A percentile compares a stretch with the other conserved stretches of the same genome.
Evolutionary conservation across 2,888 invertebrate genomes (phyloP).

Genomic region (Stenurella melanura): DNA sequence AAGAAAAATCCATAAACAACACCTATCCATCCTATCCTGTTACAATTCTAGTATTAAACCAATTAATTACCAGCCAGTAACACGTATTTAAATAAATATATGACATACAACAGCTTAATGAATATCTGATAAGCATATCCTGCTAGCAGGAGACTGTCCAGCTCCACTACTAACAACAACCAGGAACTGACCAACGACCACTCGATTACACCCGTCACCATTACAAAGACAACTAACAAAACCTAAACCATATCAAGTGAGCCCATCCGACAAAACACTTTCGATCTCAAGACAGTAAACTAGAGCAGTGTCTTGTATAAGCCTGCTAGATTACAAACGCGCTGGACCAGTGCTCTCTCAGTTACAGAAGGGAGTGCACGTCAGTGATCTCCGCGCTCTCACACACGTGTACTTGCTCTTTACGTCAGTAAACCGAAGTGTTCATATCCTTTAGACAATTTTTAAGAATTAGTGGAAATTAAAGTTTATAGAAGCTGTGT

Average conservation of each 20-base stretch:
- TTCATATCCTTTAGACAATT: conserved; percentile 25
- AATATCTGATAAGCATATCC: conserved; percentile 60
- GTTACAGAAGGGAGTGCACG: conserved; percentile 67
- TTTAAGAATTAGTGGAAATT: conserved; percentile 19
- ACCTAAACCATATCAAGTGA: conserved; percentile 69
- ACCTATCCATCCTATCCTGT: conserved; percentile 49
- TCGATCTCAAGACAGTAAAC: conserved; percentile 70
- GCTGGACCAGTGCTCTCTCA: conserved; percentile 68
- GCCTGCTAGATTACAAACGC: conserved; percentile 67
- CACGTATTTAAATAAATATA: conserved; percentile 39
- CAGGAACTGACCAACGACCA: conserved; percentile 67
- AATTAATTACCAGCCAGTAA: conserved; percentile 43
- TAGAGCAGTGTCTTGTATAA: conserved; percentile 70
- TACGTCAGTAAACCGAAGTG: conserved; percentile 42
- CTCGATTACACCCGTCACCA: conserved; percentile 61
- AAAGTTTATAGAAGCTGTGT: conserved; percentile 10
- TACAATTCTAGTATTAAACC: conserved; percentile 44
- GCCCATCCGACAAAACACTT: conserved; percentile 71
- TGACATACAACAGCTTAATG: conserved; percentile 41
- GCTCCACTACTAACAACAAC: conserved; percentile 54
- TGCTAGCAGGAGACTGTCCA: conserved; percentile 51
- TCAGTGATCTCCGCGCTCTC: conserved; percentile 56
- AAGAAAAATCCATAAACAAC: conserved; percentile 44
- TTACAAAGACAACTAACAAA: conserved; percentile 64
- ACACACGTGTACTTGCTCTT: conserved; percentile 57